Conservation (phyloP, 2,888 invertebrate genomes). For the Helobdella robusta region DNA sequence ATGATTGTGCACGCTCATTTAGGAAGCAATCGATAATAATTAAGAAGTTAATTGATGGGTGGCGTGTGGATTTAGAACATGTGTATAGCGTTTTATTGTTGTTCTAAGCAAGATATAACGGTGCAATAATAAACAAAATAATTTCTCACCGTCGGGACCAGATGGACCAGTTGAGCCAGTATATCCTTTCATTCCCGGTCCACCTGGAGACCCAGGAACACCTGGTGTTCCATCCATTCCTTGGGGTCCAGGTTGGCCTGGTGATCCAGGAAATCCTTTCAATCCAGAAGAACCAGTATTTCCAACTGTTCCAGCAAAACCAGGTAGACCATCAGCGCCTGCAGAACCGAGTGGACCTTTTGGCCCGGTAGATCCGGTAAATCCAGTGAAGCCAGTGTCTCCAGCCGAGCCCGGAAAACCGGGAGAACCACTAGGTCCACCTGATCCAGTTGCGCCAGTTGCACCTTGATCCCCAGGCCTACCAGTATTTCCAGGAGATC, state of each 20-base stretch:
- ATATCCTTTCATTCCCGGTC: slow-evolving; percentile 7
- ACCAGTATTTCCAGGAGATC: slow-evolving; percentile 12
- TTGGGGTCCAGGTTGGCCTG: slow-evolving; percentile 1
- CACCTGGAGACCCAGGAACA: slow-evolving; percentile 5
- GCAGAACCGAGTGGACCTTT: slow-evolving; percentile 12
- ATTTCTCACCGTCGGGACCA: slow-evolving; percentile 6
- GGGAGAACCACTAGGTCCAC: slow-evolving; percentile 46
- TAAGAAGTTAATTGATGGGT: not conserved
- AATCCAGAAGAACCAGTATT: slow-evolving; percentile 4
- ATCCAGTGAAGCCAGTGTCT: slow-evolving; percentile 13
- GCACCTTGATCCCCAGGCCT: not conserved
- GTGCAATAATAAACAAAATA: not conserved
- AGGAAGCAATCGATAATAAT: no score
- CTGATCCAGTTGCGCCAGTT: slow-evolving; percentile 11
- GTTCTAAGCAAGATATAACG: not conserved
- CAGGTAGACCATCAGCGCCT: not conserved
- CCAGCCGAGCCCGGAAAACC: slow-evolving; percentile 12
- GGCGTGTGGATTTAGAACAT: not conserved
- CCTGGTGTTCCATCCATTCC: slow-evolving; percentile 18
- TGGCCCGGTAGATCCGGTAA: slow-evolving; percentile 8
- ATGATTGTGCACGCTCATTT: no score
- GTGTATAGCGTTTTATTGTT: not conserved
- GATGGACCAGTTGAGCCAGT: slow-evolving; percentile 2
- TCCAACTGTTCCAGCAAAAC: slow-evolving; percentile 9
- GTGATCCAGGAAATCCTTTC: not conserved